phyloP scores from a whole-genome alignment of 2,888 invertebrate genomes.

The Hirtodrosophila duncani region DNA sequence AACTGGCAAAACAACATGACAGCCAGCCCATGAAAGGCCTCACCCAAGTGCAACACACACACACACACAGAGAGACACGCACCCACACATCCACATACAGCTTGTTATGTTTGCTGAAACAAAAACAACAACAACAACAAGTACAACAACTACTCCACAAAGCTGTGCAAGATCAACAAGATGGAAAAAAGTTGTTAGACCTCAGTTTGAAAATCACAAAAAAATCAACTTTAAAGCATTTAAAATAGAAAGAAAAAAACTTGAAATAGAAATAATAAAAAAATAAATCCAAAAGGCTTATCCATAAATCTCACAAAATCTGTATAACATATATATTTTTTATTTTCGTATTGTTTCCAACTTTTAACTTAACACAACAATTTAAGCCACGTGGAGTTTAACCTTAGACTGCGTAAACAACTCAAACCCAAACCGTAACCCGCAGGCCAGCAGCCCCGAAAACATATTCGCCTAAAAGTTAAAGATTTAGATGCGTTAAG shows the following conservation, averaged over 20 bases:
- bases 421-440: conserved; percentile 31
- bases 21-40: conserved; percentile 41
- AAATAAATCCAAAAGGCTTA: conserved; percentile 21
- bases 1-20: conserved; percentile 52
- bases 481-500: conserved; percentile 72
- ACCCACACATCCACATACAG: neutral
- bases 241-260: conserved; percentile 35
- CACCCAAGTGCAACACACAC: neutral
- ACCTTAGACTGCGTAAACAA: conserved; percentile 59
- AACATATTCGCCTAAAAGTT: conserved; percentile 63
- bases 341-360: conserved; percentile 60
- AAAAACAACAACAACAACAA: conserved; percentile 23
- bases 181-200: conserved; percentile 17
- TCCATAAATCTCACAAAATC: conserved; percentile 35
- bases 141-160: conserved; percentile 14
- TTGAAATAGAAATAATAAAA: conserved; percentile 30
- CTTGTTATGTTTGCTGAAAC: neutral
- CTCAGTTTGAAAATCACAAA: conserved; percentile 13
- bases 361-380: conserved; percentile 57
- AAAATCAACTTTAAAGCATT: conserved; percentile 34
- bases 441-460: conserved; percentile 28
- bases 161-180: conserved; percentile 18
- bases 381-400: conserved; percentile 67
- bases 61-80: neutral
- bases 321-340: conserved; percentile 15